Base-by-base conservation (phyloP, 2,797 vertebrate genomes). In the Coracias cyanogaster region DNA sequence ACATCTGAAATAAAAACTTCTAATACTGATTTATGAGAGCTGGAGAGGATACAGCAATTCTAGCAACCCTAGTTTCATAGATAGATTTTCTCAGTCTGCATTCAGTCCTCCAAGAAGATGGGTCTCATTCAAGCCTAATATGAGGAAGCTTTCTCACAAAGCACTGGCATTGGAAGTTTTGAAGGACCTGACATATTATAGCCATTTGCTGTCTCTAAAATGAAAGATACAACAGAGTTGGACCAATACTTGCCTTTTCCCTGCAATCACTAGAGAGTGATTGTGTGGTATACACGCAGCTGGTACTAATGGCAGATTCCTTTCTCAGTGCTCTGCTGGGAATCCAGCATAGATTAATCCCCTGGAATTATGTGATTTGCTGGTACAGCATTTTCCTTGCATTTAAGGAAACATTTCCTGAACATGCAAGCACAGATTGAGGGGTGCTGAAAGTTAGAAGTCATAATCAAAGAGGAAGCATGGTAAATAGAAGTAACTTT, bases 221-320 rank as follows among this genome's bases (percentile, higher is more conserved):
- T 69, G 79, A 82, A 92, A 81, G 61, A 85, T 65, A 65, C 18
- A 89, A 76, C 71, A 22, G 79, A 90, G 46, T 83, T 94, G 49
- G 69, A 82, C 82, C 82, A 86, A 67, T 33, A 62, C 87, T 92
- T 76, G 61, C 79, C 79, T 96, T 74, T 92, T 74, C 31, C 31
- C 52, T 82, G 78, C 79, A 90, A 71, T 86, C 94, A 82, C 95
- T 37, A 14, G 95, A 90, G 96, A 82, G 85, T 1, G 12, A 88
- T 92, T 96, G 70, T 82, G 60, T 84, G 94, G 77, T 69, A 66
- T 12, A 90, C 70, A 95, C 88, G 89, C 95, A 97, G 95, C 90
- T 96, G 95, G 86, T 80, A 31, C 90, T 96, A 84, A 96, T 80
- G 89, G 89, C 60, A 84, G 86, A 92, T 77, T 94, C 90, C 86